Conservation (phyloP, 1,140 invertebrate genomes). For the Drosophila ercepeae region DNA sequence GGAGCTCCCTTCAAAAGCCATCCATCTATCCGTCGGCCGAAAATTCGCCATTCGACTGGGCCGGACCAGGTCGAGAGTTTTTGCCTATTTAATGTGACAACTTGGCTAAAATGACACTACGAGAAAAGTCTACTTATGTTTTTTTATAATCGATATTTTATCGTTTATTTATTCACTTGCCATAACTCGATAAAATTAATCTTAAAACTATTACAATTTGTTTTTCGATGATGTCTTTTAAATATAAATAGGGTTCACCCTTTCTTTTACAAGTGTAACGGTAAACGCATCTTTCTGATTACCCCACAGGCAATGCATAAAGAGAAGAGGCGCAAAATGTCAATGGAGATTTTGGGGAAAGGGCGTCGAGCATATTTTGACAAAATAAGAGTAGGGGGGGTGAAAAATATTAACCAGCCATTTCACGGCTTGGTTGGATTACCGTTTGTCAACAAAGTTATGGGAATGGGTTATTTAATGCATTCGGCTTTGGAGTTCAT, state of each 20-base stretch:
- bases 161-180: too few relatives aligned
- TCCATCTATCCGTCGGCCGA: constrained; percentile 19
- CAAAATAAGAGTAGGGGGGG: constrained; percentile 1
- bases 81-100: constrained; percentile 3
- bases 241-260: not conserved
- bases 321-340: constrained; percentile 11
- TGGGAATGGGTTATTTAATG: not conserved
- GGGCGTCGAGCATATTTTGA: not conserved
- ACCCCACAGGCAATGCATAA: constrained; percentile 9
- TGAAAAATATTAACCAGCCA: constrained; percentile 11
- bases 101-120: not conserved
- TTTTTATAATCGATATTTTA: not conserved
- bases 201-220: not conserved
- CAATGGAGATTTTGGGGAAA: not conserved
- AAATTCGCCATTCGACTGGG: constrained; percentile 31
- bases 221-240: not conserved
- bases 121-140: not conserved
- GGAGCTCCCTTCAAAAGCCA: constrained; percentile 13
- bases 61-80: constrained; percentile 11
- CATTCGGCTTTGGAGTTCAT: not conserved
- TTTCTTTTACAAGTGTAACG: not conserved
- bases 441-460: constrained; percentile 4
- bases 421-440: constrained; percentile 6
- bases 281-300: constrained; percentile 41
- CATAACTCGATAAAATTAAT: too few relatives aligned